Evolutionary conservation across 2,113 vertebrate genomes (phyloP).

Genomic region (Uria aalge): DNA sequence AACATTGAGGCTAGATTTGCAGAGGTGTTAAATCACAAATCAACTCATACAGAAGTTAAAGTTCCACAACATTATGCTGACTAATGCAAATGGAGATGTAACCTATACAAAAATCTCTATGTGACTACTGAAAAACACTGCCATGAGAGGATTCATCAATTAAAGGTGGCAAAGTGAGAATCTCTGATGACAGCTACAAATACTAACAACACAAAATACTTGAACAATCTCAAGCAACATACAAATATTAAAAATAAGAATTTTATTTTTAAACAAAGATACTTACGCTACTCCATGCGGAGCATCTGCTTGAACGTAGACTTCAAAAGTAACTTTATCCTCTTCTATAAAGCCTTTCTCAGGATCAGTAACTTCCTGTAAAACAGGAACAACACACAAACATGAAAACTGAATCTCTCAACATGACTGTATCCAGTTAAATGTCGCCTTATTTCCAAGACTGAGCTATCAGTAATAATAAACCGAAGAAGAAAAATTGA

Average conservation of each 20-base stretch:
- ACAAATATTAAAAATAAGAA: background rate
- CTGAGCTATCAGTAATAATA: background rate
- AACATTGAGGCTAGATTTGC: background rate
- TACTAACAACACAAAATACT: background rate
- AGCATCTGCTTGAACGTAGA: constrained; percentile 96
- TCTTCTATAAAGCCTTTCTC: constrained; percentile 97
- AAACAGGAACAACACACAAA: background rate
- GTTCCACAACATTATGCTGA: background rate
- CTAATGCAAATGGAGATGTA: background rate
- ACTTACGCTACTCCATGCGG: constrained; percentile 98
- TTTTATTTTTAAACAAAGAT: background rate
- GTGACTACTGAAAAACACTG: background rate
- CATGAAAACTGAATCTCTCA: background rate
- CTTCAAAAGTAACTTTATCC: constrained; percentile 98
- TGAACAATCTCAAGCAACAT: background rate
- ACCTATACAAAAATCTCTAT: background rate
- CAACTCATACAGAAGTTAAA: background rate
- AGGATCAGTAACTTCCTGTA: constrained; percentile 96
- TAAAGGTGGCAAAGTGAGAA: background rate
- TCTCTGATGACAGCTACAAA: background rate
- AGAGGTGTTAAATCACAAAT: background rate
- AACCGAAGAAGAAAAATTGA: background rate
- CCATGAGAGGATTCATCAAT: background rate
- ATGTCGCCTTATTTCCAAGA: background rate
- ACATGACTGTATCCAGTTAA: background rate